These are phyloP conservation scores for Agonopterix alstromeriana DNA, from an alignment of 2,888 invertebrate genomes.

Conservation along the genomic window DNA sequence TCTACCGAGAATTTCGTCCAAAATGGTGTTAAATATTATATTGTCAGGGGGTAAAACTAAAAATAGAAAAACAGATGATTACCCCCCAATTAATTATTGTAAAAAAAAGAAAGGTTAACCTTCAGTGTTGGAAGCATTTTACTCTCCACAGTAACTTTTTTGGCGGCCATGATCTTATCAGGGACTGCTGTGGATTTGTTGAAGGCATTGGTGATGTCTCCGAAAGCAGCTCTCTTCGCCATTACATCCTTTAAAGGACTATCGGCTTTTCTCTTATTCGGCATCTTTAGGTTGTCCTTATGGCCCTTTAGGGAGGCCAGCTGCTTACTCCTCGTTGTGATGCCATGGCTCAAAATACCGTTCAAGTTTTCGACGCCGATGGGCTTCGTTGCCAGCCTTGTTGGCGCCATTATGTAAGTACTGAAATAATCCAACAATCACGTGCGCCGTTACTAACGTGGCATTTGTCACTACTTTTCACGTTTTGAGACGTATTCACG, in stretches of 20 bases:
- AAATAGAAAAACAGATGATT: neutral
- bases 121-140: conserved; percentile 68
- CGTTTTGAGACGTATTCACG: conserved; percentile 9
- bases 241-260: conserved; percentile 86
- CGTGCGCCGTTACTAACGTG: conserved; percentile 29
- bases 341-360: conserved; percentile 66
- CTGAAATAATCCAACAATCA: conserved; percentile 47
- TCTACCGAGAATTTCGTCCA: too few relatives aligned
- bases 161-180: conserved; percentile 54
- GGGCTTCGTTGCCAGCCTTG: conserved; percentile 73
- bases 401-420: conserved; percentile 77
- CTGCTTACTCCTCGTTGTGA: conserved; percentile 80
- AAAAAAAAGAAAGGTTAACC: conserved; percentile 41
- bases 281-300: conserved; percentile 62
- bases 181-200: conserved; percentile 54
- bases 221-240: conserved; percentile 89
- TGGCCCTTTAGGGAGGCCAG: conserved; percentile 64
- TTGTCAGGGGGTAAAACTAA: too few relatives aligned
- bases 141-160: conserved; percentile 69
- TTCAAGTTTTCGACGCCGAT: conserved; percentile 64
- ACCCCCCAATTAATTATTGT: neutral
- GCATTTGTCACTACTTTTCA: conserved; percentile 14
- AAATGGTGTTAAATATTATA: too few relatives aligned
- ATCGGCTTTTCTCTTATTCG: conserved; percentile 87
- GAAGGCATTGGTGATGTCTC: conserved; percentile 88